Conservation (phyloP, 1,140 invertebrate genomes). For the Nasonia vitripennis region DNA sequence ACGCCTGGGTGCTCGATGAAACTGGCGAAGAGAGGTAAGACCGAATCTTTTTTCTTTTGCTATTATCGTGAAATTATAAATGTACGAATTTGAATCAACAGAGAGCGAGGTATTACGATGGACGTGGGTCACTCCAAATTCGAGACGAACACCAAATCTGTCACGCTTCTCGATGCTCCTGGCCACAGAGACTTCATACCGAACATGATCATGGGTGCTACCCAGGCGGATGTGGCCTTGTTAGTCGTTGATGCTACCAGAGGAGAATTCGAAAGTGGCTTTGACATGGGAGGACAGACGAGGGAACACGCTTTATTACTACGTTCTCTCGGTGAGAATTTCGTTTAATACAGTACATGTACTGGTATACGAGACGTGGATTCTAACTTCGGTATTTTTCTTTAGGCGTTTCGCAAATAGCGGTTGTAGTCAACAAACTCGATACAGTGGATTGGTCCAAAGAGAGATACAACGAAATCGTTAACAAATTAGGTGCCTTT, state of each 20-base stretch:
- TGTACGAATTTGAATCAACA: conserved; percentile 63
- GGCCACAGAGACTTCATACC: conserved; percentile 99
- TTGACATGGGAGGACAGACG: conserved; percentile 98
- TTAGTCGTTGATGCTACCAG: conserved; percentile 96
- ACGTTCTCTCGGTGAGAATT: conserved; percentile 85
- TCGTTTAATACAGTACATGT: neutral
- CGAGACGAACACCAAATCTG: conserved; percentile 90
- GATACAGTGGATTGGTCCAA: conserved; percentile 99
- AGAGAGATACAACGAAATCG: conserved; percentile 91
- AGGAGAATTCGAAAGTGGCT: conserved; percentile 99
- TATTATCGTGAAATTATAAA: conserved; percentile 1
- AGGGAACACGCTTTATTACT: conserved; percentile 96
- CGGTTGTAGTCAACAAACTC: conserved; percentile 87
- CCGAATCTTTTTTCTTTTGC: neutral
- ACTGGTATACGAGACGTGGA: neutral
- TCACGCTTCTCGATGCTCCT: conserved; percentile 96
- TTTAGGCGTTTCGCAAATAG: conserved; percentile 69
- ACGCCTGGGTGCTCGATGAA: conserved; percentile 99
- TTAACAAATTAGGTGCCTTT: conserved; percentile 89
- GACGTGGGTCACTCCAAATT: conserved; percentile 96
- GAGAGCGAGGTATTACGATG: conserved; percentile 94
- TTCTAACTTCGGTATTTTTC: conserved; percentile 8
- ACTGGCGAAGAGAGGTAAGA: conserved; percentile 94
- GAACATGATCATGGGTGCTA: conserved; percentile 98
- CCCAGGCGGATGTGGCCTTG: conserved; percentile 97